These are phyloP conservation scores for Nerophis ophidion DNA, from an alignment of 2,113 vertebrate species.

Conservation along the genomic window DNA sequence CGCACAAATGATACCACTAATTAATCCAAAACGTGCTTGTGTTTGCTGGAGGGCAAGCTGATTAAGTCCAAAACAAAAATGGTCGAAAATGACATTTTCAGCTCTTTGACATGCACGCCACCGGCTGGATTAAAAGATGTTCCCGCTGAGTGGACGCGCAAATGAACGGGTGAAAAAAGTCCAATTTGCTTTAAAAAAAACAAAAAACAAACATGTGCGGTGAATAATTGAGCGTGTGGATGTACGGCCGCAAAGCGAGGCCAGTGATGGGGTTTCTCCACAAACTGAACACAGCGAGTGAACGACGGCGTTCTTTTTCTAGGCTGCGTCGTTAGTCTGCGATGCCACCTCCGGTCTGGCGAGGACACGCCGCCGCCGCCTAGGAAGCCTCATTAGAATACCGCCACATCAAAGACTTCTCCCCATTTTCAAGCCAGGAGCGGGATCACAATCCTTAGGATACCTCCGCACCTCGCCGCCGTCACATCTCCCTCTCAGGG, in stretches of 20 bases:
- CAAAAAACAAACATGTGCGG: too few relatives aligned
- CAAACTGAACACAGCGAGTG: not conserved
- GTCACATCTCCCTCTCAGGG: conserved; percentile 28
- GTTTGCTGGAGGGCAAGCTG: too few relatives aligned
- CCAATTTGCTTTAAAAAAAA: not conserved
- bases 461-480: conserved; percentile 35
- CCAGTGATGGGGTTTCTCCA: not conserved
- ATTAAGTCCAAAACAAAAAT: too few relatives aligned
- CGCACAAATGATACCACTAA: too few relatives aligned
- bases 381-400: conserved; percentile 60
- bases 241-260: not conserved
- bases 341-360: conserved; percentile 57
- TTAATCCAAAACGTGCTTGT: too few relatives aligned
- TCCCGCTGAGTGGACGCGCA: too few relatives aligned
- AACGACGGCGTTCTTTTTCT: not conserved
- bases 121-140: too few relatives aligned
- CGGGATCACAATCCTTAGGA: conserved; percentile 52
- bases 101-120: too few relatives aligned
- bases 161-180: too few relatives aligned
- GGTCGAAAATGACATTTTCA: too few relatives aligned
- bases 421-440: conserved; percentile 32
- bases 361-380: conserved; percentile 42
- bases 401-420: conserved; percentile 52
- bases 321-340: not conserved
- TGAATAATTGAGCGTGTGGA: conserved; percentile 1